Evolutionary conservation across 2,797 vertebrate genomes (phyloP).

Genomic region (Smutsia gigantea): DNA sequence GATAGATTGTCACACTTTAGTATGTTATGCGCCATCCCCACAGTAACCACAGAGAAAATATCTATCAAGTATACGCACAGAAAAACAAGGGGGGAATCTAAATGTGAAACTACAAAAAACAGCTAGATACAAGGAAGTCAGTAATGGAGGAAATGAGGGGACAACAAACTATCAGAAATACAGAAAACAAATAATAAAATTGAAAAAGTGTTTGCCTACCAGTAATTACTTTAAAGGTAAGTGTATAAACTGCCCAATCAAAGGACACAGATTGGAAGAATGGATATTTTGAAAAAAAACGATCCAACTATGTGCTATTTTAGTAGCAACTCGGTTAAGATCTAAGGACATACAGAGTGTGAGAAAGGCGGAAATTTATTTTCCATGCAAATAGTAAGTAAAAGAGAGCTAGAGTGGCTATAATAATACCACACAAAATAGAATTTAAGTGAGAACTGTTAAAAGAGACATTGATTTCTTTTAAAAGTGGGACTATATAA

Average conservation of each 20-base stretch:
- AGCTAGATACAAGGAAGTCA: neutral
- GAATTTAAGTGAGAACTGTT: neutral
- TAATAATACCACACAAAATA: neutral
- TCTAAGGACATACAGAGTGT: neutral
- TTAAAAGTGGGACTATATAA: neutral
- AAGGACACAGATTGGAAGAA: neutral
- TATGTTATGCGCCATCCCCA: neutral
- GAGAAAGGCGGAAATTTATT: neutral
- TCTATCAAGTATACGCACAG: neutral
- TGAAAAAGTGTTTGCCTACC: neutral
- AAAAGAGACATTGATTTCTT: neutral
- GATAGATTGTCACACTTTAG: neutral
- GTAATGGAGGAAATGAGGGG: neutral
- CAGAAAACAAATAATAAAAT: neutral
- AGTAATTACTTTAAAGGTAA: neutral
- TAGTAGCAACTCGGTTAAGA: too few species aligned
- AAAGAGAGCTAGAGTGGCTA: neutral
- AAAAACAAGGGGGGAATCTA: neutral
- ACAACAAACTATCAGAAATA: neutral
- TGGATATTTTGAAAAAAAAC: neutral
- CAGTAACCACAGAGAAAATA: neutral
- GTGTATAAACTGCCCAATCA: neutral
- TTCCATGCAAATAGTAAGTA: neutral
- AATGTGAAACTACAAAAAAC: neutral
- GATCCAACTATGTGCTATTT: neutral